Evolutionary conservation across 2,113 vertebrate species (phyloP).

Genomic region (Melanotaenia duboulayi): DNA sequence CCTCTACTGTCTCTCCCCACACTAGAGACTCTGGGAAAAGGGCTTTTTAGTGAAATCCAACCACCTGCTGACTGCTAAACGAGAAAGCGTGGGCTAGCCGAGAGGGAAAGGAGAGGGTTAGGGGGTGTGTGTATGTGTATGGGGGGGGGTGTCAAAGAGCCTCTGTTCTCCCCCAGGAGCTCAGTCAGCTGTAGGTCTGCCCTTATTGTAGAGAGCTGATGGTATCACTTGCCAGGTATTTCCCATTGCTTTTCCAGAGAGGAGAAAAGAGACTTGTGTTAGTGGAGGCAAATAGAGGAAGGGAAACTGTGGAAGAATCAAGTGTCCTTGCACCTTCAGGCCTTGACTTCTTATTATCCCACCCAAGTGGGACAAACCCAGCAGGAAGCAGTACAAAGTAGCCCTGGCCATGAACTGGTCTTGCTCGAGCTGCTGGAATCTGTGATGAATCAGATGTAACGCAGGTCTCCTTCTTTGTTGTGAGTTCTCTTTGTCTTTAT

Average conservation of each 20-base stretch:
- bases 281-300: conserved; percentile 47
- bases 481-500: conserved; percentile 23
- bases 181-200: conserved; percentile 77
- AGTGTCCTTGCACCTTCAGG: conserved; percentile 59
- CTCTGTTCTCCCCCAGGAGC: conserved; percentile 79
- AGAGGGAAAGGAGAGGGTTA: conserved; percentile 52
- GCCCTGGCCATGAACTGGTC: conserved; percentile 59
- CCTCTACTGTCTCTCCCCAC: conserved; percentile 60
- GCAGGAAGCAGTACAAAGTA: conserved; percentile 69
- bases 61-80: conserved; percentile 81
- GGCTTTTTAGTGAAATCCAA: conserved; percentile 80
- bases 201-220: conserved; percentile 67
- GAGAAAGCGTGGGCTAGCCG: conserved; percentile 78
- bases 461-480: conserved; percentile 11
- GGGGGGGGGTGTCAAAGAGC: conserved; percentile 74
- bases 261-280: conserved; percentile 53
- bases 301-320: conserved; percentile 67
- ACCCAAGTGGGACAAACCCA: conserved; percentile 68
- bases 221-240: conserved; percentile 76
- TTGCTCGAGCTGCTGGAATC: conserved; percentile 17
- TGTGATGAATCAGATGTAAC: conserved; percentile 46
- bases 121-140: neutral
- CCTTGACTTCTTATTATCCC: conserved; percentile 64
- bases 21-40: conserved; percentile 69
- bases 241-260: conserved; percentile 63